These are phyloP conservation scores for Chymomyza fuscimana DNA, from an alignment of 2,888 invertebrate genomes.

Conservation along the genomic window DNA sequence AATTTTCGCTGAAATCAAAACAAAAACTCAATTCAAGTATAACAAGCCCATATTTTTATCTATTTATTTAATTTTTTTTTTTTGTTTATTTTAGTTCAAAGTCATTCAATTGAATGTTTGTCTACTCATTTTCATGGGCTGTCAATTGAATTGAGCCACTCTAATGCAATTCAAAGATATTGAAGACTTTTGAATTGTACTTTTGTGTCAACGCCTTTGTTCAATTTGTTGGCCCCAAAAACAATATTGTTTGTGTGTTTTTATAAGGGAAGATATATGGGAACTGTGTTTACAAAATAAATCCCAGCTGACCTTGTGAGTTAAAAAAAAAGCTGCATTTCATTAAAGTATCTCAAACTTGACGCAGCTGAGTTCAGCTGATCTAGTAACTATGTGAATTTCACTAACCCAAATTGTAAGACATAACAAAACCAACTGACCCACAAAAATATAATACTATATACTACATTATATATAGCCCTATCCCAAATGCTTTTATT, in stretches of 20 bases:
- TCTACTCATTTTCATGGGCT: slow-evolving; percentile 65
- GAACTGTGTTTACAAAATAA: not conserved
- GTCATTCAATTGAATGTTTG: slow-evolving; percentile 51
- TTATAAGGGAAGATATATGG: not conserved
- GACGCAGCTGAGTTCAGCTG: too few relatives aligned
- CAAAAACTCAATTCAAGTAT: not conserved
- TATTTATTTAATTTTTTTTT: not conserved
- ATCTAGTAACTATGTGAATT: not conserved
- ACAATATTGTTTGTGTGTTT: not conserved
- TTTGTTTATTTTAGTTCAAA: slow-evolving; percentile 29
- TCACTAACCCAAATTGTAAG: not conserved
- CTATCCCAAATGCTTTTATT: slow-evolving; percentile 28
- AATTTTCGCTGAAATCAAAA: slow-evolving; percentile 1
- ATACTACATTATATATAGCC: not conserved
- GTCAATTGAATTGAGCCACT: slow-evolving; percentile 64
- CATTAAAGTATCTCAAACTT: not conserved
- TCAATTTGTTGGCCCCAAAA: not conserved
- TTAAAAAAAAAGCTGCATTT: not conserved
- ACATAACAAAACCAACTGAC: not conserved
- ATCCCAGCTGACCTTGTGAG: not conserved
- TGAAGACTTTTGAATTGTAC: slow-evolving; percentile 35
- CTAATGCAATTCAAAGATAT: slow-evolving; percentile 48
- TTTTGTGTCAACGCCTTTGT: slow-evolving; percentile 27
- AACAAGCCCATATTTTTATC: not conserved
- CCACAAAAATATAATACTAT: not conserved